Percentiles rank a stretch among this genome's conserved stretches.
Conservation (phyloP, 2,888 invertebrate species). For the Bedellia somnulentella region DNA sequence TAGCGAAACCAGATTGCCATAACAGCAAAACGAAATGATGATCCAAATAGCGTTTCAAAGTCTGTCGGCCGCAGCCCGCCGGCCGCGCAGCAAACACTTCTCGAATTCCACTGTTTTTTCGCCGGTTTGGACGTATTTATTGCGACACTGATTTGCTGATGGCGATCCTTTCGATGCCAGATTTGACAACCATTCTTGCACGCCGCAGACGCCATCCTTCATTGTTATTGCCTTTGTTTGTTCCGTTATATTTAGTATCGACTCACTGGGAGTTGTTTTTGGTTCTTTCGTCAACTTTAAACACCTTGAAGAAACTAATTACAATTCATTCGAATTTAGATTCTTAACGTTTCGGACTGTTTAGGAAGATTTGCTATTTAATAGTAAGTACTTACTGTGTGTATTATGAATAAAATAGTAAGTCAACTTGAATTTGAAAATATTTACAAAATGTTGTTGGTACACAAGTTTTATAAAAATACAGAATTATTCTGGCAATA, state of each 20-base stretch:
- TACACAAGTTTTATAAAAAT: too few species aligned
- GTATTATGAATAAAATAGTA: too few species aligned
- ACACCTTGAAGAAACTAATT: too few species aligned
- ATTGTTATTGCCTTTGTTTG: constrained; percentile 38
- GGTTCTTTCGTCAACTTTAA: neutral
- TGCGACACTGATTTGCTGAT: constrained; percentile 33
- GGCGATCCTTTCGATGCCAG: constrained; percentile 29
- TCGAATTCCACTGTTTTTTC: constrained; percentile 46
- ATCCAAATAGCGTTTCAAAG: constrained; percentile 14
- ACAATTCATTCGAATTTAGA: too few species aligned
- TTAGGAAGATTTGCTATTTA: too few species aligned
- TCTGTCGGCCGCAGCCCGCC: constrained; percentile 30
- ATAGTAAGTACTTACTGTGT: too few species aligned
- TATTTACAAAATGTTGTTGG: too few species aligned
- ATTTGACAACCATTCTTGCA: constrained; percentile 42
- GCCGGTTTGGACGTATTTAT: constrained; percentile 44
- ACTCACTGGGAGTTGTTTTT: constrained; percentile 15
- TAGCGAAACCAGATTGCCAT: too few species aligned
- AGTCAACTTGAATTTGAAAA: too few species aligned
- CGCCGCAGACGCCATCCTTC: constrained; percentile 26
- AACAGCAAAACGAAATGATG: too few species aligned
- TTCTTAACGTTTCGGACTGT: too few species aligned
- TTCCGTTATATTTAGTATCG: constrained; percentile 25
- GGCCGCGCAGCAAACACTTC: constrained; percentile 22
- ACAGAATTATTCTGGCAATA: too few species aligned